Evolutionary conservation across 2,797 vertebrate species (phyloP).

Genomic region (Bradypodion ventrale): DNA sequence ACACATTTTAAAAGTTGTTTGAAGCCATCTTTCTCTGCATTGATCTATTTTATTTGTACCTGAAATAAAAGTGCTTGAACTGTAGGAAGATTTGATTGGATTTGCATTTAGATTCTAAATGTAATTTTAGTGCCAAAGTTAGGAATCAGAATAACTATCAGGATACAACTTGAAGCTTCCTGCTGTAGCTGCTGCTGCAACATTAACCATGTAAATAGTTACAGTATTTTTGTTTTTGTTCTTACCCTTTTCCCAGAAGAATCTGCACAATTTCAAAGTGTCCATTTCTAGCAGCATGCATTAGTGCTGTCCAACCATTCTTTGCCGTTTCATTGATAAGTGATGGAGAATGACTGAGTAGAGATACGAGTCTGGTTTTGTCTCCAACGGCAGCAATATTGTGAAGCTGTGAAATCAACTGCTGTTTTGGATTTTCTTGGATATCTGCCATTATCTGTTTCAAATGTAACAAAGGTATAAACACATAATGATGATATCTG

Average conservation of each 20-base stretch:
- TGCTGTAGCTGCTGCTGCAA: accelerated
- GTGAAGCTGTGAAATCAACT: constrained; percentile 81
- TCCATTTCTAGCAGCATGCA: constrained; percentile 90
- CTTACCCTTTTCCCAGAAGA: constrained; percentile 88
- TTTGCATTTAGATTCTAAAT: not conserved
- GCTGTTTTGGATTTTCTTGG: constrained; percentile 70
- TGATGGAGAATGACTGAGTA: constrained; percentile 75
- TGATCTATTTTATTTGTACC: not conserved
- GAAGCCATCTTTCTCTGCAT: not conserved
- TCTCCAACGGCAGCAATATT: constrained; percentile 83
- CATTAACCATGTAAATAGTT: not conserved
- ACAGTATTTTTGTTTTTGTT: no score
- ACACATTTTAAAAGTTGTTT: not conserved
- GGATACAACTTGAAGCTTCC: not conserved
- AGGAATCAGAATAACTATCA: not conserved
- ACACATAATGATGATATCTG: not conserved
- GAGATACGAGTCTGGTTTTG: constrained; percentile 65
- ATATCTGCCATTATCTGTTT: constrained; percentile 72
- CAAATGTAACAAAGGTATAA: not conserved
- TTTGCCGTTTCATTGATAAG: constrained; percentile 79
- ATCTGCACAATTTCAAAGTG: constrained; percentile 75
- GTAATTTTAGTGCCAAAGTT: not conserved
- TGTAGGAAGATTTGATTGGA: not conserved
- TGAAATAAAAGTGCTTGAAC: not conserved
- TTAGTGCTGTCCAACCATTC: constrained; percentile 91